Conservation (phyloP, 1,140 invertebrate species). For the Drosophila lacertosa region DNA sequence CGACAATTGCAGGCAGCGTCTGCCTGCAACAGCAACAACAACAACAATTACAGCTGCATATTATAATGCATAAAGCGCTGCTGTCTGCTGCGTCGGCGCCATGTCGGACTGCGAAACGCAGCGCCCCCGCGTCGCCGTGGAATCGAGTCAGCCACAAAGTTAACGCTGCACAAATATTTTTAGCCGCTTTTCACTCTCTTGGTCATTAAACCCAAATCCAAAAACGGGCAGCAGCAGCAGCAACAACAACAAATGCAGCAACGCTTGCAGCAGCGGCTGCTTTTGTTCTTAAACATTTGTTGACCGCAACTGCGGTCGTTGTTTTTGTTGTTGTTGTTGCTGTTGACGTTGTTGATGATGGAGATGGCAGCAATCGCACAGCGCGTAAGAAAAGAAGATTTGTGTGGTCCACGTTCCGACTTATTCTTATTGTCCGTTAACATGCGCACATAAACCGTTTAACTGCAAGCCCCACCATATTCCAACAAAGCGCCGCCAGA, state of each 20-base stretch:
- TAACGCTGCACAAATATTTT: constrained; percentile 67
- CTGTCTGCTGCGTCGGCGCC: constrained; percentile 45
- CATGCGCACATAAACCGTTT: constrained; percentile 39
- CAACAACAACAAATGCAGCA: constrained; percentile 15
- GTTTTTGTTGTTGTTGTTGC: constrained; percentile 39
- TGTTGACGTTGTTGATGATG: constrained; percentile 27
- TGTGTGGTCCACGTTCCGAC: constrained; percentile 47
- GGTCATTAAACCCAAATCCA: constrained; percentile 73
- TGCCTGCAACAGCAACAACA: constrained; percentile 16
- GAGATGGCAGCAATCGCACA: constrained; percentile 39
- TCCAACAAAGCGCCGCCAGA: constrained; percentile 50
- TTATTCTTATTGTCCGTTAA: constrained; percentile 45
- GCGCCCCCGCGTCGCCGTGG: constrained; percentile 16
- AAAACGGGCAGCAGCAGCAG: constrained; percentile 33
- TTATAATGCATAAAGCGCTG: constrained; percentile 44
- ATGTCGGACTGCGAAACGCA: constrained; percentile 12
- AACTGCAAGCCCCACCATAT: constrained; percentile 1
- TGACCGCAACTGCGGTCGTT: constrained; percentile 51
- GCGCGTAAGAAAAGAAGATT: constrained; percentile 32
- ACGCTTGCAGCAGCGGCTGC: constrained; percentile 43
- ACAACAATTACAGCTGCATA: constrained; percentile 46
- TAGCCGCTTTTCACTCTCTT: constrained; percentile 60
- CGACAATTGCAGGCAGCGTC: constrained; percentile 14
- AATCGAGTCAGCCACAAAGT: constrained; percentile 1
- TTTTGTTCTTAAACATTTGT: constrained; percentile 75